Evolutionary conservation across 2,113 vertebrate genomes (phyloP).

Genomic region (Stigmatopora argus): DNA sequence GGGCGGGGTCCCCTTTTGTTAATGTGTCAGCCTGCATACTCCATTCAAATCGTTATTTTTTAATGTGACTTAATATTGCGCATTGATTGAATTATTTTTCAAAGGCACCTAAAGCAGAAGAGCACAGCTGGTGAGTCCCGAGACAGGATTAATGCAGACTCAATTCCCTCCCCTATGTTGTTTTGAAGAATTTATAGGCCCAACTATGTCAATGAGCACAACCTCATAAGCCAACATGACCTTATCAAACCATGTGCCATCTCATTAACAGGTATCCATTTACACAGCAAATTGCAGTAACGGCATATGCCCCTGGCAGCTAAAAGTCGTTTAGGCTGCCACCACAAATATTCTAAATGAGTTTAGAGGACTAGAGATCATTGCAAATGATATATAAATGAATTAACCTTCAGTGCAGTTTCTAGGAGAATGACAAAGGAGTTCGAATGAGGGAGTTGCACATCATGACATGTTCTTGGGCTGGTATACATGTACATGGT

Average conservation of each 20-base stretch:
- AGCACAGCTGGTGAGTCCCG: constrained; percentile 37
- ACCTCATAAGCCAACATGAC: constrained; percentile 45
- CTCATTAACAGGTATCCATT: constrained; percentile 27
- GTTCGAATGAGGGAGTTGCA: constrained; percentile 42
- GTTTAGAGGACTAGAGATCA: constrained; percentile 72
- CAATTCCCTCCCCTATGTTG: constrained; percentile 27
- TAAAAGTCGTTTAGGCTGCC: constrained; percentile 64
- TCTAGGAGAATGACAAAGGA: constrained; percentile 46
- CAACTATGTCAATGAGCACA: constrained; percentile 5
- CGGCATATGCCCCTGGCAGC: constrained; percentile 60
- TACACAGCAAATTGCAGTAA: constrained; percentile 44
- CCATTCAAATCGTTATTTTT: constrained; percentile 34
- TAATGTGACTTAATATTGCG: constrained; percentile 26
- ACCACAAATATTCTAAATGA: constrained; percentile 71
- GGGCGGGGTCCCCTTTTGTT: constrained; percentile 5
- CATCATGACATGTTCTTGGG: constrained; percentile 46
- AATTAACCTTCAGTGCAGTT: constrained; percentile 73
- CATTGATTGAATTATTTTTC: constrained; percentile 16
- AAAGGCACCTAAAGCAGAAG: constrained; percentile 18
- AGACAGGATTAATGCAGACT: constrained; percentile 4
- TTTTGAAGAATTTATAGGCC: constrained; percentile 8
- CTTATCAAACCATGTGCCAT: constrained; percentile 48
- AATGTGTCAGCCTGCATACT: constrained; percentile 43
- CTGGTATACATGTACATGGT: constrained; percentile 11
- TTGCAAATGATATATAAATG: constrained; percentile 72